Evolutionary conservation across 2,797 vertebrate genomes (phyloP), one percentile per base, ranked within the genome.

Genomic region (Rhyacichthys aspro): DNA sequence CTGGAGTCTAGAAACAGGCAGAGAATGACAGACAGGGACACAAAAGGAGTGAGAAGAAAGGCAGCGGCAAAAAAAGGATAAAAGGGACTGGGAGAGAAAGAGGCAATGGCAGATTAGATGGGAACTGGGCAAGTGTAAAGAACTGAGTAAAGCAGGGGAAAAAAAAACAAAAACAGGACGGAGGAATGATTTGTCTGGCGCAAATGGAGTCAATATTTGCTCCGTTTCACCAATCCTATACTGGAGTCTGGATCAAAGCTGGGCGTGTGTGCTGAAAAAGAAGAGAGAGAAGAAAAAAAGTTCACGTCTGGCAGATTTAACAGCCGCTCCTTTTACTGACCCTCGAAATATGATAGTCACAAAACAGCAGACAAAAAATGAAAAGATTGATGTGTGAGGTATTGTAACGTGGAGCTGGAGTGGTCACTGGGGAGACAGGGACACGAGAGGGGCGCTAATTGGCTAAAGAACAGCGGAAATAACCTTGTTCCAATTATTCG

Each of bases 191-290:
- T 81, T 76, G 71, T 86, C 70, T 82, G 83, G 70, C 72, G 86
- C 81, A 83, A 81, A 86, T 79, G 79, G 84, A 90, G 89, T 91
- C 90, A 91, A 92, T 90, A 93, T 91, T 92, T 90, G 86, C 87
- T 82, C 78, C 88, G 87, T 89, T 90, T 88, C 86, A 84, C 67
- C 81, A 50, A 82, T 81, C 72, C 55, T 75, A 79, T 75, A 79
- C 81, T 82, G 70, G 63, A 54, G 59, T 60, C 60, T 16, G 18
- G 83, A 90, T 90, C 82, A 90, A 90, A 90, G 86, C 57, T 3
- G 46, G 61, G 55, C 41, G 34, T 79, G 71, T 76, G 64, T 57
- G 53, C 67, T 72, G 60, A 53, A 60, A 65, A 43, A 59, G 52
- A 47, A 73, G 60, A 61, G 64, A 50, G 54, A 60, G 42, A 55